Evolutionary conservation across 2,888 invertebrate genomes (phyloP).

Genomic region (Teleogryllus oceanicus): DNA sequence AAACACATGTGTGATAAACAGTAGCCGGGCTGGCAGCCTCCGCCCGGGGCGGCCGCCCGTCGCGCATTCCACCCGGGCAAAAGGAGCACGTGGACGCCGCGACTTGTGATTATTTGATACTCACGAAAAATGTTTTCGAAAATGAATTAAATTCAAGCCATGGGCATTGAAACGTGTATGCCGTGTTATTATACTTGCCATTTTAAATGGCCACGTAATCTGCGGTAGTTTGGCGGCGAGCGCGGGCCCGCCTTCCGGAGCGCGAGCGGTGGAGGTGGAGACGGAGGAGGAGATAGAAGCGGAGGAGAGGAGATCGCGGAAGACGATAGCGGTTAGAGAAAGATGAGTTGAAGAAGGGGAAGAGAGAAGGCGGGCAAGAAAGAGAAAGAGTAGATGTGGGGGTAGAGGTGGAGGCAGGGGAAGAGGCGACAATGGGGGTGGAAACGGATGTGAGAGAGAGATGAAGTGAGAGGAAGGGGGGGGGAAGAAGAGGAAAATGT

Average conservation of each 20-base stretch:
- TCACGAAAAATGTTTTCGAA: conserved; percentile 11
- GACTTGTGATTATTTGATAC: conserved; percentile 10
- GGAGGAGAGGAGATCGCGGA: background rate
- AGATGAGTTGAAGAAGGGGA: too few species aligned
- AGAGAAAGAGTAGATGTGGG: background rate
- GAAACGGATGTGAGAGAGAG: too few species aligned
- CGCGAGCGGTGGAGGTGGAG: background rate
- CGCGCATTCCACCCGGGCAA: background rate
- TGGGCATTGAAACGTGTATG: conserved; percentile 22
- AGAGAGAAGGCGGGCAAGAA: background rate
- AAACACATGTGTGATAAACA: conserved; percentile 9
- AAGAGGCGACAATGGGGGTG: too few species aligned
- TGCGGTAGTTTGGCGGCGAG: background rate
- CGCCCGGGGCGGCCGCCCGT: background rate
- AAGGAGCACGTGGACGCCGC: background rate
- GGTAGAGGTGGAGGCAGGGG: too few species aligned
- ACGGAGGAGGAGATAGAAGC: background rate
- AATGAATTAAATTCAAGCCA: conserved; percentile 27
- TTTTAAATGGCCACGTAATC: background rate
- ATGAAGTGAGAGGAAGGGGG: background rate
- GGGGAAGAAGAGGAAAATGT: background rate
- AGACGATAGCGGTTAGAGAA: too few species aligned
- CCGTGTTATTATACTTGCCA: conserved; percentile 9
- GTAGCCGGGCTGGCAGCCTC: background rate
- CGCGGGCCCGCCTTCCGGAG: background rate